These are phyloP conservation scores for Sander vitreus DNA, from an alignment of 2,113 vertebrate genomes.

Conservation along the genomic window DNA sequence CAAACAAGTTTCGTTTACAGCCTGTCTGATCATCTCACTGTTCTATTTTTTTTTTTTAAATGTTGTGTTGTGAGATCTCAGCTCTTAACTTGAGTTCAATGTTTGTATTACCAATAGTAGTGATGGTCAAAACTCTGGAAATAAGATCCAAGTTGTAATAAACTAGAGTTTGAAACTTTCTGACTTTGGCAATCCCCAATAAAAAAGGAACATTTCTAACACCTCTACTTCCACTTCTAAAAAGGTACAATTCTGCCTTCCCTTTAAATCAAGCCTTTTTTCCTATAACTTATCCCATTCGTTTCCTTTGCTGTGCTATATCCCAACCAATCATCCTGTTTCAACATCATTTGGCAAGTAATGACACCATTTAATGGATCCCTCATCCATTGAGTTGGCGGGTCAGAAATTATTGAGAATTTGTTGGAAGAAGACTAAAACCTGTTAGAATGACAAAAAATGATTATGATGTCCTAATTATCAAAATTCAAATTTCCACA, in stretches of 20 bases:
- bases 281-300: not conserved
- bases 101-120: not conserved
- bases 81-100: not conserved
- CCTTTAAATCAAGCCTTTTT: too few relatives aligned
- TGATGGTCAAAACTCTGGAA: not conserved
- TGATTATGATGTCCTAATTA: not conserved
- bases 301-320: not conserved
- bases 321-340: too few relatives aligned
- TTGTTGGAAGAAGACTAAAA: not conserved
- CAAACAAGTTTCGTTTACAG: not conserved
- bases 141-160: not conserved
- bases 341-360: not conserved
- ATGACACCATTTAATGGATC: not conserved
- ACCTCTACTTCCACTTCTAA: too few relatives aligned
- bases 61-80: not conserved
- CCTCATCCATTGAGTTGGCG: not conserved
- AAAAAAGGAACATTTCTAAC: too few relatives aligned
- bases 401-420: not conserved
- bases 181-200: not conserved
- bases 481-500: not conserved
- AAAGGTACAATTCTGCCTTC: too few relatives aligned
- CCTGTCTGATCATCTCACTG: not conserved
- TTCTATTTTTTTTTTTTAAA: not conserved
- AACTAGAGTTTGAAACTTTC: not conserved
- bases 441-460: not conserved